Evolutionary conservation across 1,140 invertebrate genomes (phyloP).

Genomic region (Ceratina australensis): DNA sequence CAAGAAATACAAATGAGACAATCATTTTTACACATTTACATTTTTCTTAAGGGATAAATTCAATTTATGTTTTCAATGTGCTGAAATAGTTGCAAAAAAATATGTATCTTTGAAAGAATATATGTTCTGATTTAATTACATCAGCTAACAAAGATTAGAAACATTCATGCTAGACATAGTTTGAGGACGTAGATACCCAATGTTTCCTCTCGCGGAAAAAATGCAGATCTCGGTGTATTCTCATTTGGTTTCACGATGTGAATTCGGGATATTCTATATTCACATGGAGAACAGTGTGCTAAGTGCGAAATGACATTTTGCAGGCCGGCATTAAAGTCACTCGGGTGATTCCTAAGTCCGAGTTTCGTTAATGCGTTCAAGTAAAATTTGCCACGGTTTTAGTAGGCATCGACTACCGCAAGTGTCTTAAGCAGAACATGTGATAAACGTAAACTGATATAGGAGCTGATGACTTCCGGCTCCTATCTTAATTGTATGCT

Average conservation of each 20-base stretch:
- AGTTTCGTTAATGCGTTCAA: not conserved
- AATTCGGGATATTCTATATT: not conserved
- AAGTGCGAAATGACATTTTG: not conserved
- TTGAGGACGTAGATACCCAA: too few relatives aligned
- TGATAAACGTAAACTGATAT: not conserved
- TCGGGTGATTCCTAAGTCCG: not conserved
- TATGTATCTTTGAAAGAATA: too few relatives aligned
- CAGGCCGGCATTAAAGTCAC: not conserved
- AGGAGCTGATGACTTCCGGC: not conserved
- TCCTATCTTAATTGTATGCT: not conserved
- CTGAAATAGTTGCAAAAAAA: too few relatives aligned
- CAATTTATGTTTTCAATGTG: too few relatives aligned
- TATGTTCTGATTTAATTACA: too few relatives aligned
- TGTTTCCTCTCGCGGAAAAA: not conserved
- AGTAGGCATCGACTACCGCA: not conserved
- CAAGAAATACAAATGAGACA: too few relatives aligned
- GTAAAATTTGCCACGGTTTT: not conserved
- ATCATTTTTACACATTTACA: too few relatives aligned
- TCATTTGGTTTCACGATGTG: too few relatives aligned
- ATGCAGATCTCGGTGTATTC: not conserved
- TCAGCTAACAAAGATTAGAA: too few relatives aligned
- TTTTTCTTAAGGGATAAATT: too few relatives aligned
- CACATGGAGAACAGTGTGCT: too few relatives aligned
- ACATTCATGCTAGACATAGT: too few relatives aligned
- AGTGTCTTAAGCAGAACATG: not conserved